Percentiles rank a stretch among this genome's conserved stretches.
These are phyloP conservation scores for Cladopsammia gracilis DNA, from an alignment of 64 coral and sea anemone genomes.

Conservation along the genomic window DNA sequence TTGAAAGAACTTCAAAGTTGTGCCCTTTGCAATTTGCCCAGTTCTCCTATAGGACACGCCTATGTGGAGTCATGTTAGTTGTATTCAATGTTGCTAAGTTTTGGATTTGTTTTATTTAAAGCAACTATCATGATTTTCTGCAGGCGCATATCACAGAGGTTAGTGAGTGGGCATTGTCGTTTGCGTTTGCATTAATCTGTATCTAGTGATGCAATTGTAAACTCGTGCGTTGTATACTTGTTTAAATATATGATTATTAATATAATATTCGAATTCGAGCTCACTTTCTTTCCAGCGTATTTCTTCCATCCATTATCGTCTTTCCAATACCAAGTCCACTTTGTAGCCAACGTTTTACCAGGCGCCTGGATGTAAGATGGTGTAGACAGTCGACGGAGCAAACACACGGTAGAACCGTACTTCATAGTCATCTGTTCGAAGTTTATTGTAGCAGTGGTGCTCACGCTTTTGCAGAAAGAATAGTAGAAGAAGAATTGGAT, in stretches of 20 bases:
- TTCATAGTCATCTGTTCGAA: background rate
- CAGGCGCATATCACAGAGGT: background rate
- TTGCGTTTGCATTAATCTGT: no score
- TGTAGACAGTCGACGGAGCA: background rate
- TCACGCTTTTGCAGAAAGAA: no score
- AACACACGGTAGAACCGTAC: background rate
- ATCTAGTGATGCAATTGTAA: no score
- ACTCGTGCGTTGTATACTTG: no score
- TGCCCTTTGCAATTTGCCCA: background rate
- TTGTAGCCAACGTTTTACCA: background rate
- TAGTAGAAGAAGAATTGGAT: no score
- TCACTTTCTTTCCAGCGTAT: background rate
- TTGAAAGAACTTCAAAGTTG: no score
- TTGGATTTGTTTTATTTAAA: constrained; percentile 3
- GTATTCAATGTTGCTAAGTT: constrained; percentile 28
- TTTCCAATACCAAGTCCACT: constrained; percentile 23
- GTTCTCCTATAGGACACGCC: background rate
- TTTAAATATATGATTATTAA: no score
- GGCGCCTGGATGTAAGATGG: constrained; percentile 11
- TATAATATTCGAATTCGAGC: no score
- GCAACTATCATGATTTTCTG: background rate
- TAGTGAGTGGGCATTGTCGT: background rate
- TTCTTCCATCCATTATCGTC: constrained; percentile 11
- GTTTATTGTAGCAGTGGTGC: background rate
- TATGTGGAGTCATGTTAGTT: constrained; percentile 6